Evolutionary conservation across 2,113 vertebrate species (phyloP).

Genomic region (Castor canadensis): DNA sequence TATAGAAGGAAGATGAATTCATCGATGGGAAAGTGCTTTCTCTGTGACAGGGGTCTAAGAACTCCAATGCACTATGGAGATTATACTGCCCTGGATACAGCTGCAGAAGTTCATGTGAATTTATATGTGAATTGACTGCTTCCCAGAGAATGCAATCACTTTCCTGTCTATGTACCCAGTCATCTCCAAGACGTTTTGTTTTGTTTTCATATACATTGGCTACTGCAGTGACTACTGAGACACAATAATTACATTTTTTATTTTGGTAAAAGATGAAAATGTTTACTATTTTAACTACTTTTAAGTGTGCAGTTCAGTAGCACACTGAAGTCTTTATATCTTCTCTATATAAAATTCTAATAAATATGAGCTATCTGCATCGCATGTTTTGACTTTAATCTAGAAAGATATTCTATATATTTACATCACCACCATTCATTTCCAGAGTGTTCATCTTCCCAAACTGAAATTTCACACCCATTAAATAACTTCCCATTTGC

Average conservation of each 20-base stretch:
- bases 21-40: not conserved
- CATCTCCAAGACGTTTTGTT: not conserved
- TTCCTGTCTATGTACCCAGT: not conserved
- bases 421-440: not conserved
- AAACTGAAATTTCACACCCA: not conserved
- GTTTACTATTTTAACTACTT: too few species aligned
- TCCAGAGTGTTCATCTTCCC: not conserved
- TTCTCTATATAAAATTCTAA: too few species aligned
- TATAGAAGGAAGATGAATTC: not conserved
- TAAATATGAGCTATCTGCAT: too few species aligned
- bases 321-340: too few species aligned
- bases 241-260: not conserved
- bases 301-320: not conserved
- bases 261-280: not conserved
- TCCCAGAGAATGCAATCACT: not conserved
- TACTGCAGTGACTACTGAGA: not conserved
- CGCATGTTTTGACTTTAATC: too few species aligned
- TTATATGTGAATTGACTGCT: not conserved
- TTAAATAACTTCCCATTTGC: not conserved
- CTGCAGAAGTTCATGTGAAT: not conserved
- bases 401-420: too few species aligned
- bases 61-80: not conserved
- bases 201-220: not conserved
- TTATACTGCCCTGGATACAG: not conserved
- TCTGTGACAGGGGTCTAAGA: not conserved